phyloP scores from a whole-genome alignment of 2,888 invertebrate species.

The Julus scandinavius region DNA sequence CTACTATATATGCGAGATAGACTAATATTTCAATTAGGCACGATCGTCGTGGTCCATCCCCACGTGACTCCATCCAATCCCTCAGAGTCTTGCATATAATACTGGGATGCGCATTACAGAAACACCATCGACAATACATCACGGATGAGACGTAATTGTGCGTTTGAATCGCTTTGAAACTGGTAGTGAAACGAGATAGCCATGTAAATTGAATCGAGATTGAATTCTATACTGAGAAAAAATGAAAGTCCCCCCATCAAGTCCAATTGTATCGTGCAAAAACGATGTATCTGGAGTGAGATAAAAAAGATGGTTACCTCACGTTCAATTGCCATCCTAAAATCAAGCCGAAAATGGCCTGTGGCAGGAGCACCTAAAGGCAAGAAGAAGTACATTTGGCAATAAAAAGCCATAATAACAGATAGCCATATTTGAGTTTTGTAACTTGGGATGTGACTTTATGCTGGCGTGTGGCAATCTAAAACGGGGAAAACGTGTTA shows the following conservation, averaged over 20 bases:
- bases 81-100: not conserved
- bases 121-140: not conserved
- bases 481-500: not conserved
- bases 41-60: not conserved
- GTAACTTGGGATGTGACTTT: not conserved
- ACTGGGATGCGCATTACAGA: not conserved
- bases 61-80: slow-evolving; percentile 20
- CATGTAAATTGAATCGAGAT: slow-evolving; percentile 34
- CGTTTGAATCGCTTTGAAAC: not conserved
- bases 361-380: not conserved
- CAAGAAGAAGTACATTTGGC: not conserved
- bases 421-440: slow-evolving; percentile 29
- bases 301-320: slow-evolving; percentile 30
- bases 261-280: not conserved
- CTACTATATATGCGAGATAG: not conserved
- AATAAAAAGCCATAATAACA: slow-evolving; percentile 20
- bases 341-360: slow-evolving; percentile 4
- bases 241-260: not conserved
- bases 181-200: not conserved
- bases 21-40: slow-evolving; percentile 21
- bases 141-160: not conserved
- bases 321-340: not conserved
- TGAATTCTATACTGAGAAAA: not conserved
- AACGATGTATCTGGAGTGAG: not conserved
- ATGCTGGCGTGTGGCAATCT: not conserved